Evolutionary conservation across 2,888 invertebrate species (phyloP), one percentile per base, ranked within the genome.

Genomic region (Thumatha senex): DNA sequence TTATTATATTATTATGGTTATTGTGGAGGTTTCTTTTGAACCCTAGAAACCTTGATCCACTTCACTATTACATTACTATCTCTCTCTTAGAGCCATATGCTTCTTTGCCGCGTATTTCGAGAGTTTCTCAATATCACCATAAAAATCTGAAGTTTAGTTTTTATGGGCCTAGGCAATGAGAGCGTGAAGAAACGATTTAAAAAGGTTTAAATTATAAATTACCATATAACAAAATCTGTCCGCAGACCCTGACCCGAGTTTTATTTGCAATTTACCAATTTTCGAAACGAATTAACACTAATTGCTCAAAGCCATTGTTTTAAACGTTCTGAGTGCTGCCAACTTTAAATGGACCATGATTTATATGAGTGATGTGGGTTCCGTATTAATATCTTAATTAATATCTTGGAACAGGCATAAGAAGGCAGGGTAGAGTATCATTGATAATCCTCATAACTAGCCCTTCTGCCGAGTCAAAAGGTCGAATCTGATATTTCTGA

Each of bases 261-360:
- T 57, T 58, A 63, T 61, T 63, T 63, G 61, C 49, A 50, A 67
- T 64, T 68, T 60, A 60, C 63, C 50, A 40, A 56, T 75, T 43
- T 76, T 72, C 71, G 65, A 66, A 76, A 72, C 54, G 48, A 66
- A 58, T 66, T 58, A 8, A 54, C 56, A 70, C 61, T 74, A 77
- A 78, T 74, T 64, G 68, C 58, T 30, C 33, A 39, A 44, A 40
- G 58, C 67, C 61, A 72, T 78, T 78, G 76, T 73, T 49, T 68
- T 60, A 64, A 61, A 61, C 56, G 64, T 59, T 63, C 61, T n/a
- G 55, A 67, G 61, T 67, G 63, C 62, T 71, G 61, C 60, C 59
- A 61, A 51, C 51, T 51, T 62, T 56, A 58, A 68, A 63, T 67
- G 41, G 11, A 56, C 14, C 51, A 56, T 49, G 55, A 48, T 59